Evolutionary conservation across 2,797 vertebrate genomes (phyloP).

Genomic region (Sarcophilus harrisii): DNA sequence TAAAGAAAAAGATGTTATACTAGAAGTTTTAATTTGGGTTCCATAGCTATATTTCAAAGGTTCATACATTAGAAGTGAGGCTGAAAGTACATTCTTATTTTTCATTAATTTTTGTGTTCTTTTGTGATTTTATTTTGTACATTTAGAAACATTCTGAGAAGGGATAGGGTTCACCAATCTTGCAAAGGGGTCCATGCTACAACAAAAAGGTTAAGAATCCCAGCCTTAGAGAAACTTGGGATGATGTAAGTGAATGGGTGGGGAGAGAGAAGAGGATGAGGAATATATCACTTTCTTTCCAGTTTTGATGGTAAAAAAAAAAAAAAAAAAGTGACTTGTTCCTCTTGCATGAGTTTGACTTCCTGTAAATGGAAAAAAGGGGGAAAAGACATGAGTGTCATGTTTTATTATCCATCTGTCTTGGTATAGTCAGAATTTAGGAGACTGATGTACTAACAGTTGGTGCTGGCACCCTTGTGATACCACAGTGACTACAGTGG

Average conservation of each 20-base stretch:
- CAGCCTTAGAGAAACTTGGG: constrained; percentile 6
- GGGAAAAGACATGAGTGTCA: not conserved
- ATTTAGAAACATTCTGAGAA: not conserved
- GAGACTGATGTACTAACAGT: constrained; percentile 28
- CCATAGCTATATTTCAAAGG: not conserved
- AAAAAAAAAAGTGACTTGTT: constrained; percentile 43
- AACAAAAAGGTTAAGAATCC: not conserved
- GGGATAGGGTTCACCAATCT: not conserved
- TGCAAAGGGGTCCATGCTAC: not conserved
- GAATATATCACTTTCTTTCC: constrained; percentile 1
- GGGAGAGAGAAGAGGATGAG: not conserved
- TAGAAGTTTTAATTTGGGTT: not conserved
- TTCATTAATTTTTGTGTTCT: not conserved
- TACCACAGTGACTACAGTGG: not conserved
- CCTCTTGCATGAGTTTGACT: not conserved
- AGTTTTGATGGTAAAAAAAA: constrained; percentile 22
- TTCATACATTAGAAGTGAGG: not conserved
- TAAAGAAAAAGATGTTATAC: not conserved
- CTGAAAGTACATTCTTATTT: not conserved
- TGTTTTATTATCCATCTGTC: constrained; percentile 8
- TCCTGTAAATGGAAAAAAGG: constrained; percentile 38
- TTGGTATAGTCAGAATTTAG: not conserved
- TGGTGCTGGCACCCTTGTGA: not conserved
- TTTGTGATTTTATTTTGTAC: not conserved
- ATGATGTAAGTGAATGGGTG: not conserved